Evolutionary conservation across 2,888 invertebrate genomes (phyloP).

Genomic region (Caenorhabditis macrosperma): DNA sequence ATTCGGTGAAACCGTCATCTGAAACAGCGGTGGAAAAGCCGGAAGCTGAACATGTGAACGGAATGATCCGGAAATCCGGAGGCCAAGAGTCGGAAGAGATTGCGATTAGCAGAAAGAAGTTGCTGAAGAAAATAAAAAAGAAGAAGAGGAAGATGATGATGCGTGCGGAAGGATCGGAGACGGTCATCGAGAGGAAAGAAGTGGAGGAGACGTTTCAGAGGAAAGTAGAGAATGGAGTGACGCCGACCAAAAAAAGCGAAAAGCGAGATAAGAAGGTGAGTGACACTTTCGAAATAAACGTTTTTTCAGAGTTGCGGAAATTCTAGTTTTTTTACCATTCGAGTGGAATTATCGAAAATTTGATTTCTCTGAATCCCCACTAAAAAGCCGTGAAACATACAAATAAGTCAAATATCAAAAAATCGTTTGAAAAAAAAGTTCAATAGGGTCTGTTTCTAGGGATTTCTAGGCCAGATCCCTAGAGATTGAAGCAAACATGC

Average conservation of each 20-base stretch:
- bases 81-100: constrained; percentile 8
- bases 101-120: constrained; percentile 9
- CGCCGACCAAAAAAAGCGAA: constrained; percentile 1
- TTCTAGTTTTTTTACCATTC: too few relatives aligned
- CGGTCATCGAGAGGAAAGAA: not conserved
- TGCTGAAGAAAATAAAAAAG: constrained; percentile 26
- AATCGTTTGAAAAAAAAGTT: not conserved
- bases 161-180: too few relatives aligned
- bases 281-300: not conserved
- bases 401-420: not conserved
- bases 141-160: not conserved
- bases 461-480: too few relatives aligned
- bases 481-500: too few relatives aligned
- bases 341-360: not conserved
- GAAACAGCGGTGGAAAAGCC: too few relatives aligned
- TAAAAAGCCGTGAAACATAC: not conserved
- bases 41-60: not conserved
- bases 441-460: too few relatives aligned
- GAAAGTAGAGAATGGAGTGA: constrained; percentile 25
- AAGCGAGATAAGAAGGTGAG: not conserved
- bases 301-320: too few relatives aligned
- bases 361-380: too few relatives aligned
- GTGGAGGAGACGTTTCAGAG: not conserved
- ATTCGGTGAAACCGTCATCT: too few relatives aligned
- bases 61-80: constrained; percentile 10